phyloP scores from a whole-genome alignment of 53 echinoderm and acorn worm species.

The Mesocentrotus franciscanus region DNA sequence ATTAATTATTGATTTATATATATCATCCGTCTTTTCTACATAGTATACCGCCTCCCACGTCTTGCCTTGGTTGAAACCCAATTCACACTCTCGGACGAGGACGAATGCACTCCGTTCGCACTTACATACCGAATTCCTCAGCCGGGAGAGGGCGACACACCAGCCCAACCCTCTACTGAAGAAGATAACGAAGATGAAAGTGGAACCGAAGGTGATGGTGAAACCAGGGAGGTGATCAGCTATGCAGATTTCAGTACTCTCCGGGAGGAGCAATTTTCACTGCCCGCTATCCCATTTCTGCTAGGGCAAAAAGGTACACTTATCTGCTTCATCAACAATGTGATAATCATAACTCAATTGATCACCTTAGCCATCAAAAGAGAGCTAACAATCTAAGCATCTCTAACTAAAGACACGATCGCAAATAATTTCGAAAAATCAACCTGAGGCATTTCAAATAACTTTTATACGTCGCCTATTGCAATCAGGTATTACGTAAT shows the following conservation, averaged over 20 bases:
- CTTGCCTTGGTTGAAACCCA: neutral
- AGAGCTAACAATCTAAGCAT: neutral
- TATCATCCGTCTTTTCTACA: too few relatives aligned
- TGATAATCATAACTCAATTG: too few relatives aligned
- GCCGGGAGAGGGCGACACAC: neutral
- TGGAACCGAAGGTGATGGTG: neutral
- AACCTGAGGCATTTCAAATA: too few relatives aligned
- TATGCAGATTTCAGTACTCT: slow-evolving; percentile 10
- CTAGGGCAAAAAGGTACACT: neutral
- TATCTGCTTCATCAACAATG: too few relatives aligned
- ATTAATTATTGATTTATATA: too few relatives aligned
- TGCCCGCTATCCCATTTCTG: neutral
- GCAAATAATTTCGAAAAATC: too few relatives aligned
- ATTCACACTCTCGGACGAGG: neutral
- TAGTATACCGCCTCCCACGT: neutral
- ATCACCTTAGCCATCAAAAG: neutral
- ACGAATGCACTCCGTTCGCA: neutral
- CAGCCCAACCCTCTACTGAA: neutral
- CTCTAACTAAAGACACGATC: neutral
- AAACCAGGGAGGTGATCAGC: neutral
- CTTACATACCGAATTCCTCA: neutral
- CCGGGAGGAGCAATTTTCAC: neutral
- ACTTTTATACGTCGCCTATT: too few relatives aligned
- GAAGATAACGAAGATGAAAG: neutral
- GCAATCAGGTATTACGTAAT: too few relatives aligned